phyloP scores from a whole-genome alignment of 1,140 invertebrate species.

The Cyclargus thomasi region DNA sequence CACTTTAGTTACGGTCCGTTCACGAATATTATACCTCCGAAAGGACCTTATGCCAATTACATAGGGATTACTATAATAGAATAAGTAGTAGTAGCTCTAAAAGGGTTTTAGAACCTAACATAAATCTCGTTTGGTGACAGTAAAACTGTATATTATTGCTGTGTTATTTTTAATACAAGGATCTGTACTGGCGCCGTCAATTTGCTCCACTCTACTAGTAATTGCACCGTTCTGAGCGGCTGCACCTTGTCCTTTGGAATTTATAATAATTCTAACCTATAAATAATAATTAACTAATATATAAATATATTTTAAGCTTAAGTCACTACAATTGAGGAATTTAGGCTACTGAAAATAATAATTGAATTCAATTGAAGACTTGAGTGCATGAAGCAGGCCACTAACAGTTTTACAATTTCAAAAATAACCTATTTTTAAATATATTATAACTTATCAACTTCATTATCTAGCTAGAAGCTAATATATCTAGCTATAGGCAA shows the following conservation, averaged over 20 bases:
- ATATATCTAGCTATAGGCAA: no score
- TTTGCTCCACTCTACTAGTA: conserved; percentile 17
- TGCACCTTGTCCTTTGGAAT: conserved; percentile 23
- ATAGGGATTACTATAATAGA: no score
- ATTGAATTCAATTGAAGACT: no score
- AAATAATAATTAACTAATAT: background rate
- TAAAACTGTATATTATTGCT: background rate
- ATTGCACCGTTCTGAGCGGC: conserved; percentile 18
- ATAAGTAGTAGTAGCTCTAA: background rate
- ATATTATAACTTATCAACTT: no score
- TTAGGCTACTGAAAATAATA: no score
- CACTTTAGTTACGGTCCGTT: no score
- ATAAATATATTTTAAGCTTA: background rate
- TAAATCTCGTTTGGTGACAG: background rate
- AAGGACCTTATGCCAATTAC: no score
- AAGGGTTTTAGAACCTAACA: background rate
- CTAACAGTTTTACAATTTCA: no score
- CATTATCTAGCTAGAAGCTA: no score
- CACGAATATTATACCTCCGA: no score
- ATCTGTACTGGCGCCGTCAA: conserved; percentile 19
- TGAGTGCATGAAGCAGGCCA: no score
- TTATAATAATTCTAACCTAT: conserved; percentile 10
- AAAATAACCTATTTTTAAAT: no score
- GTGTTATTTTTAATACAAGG: conserved; percentile 12
- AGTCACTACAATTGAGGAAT: background rate